phyloP scores from a whole-genome alignment of 2,797 vertebrate species.

The Myripristis jacobus region DNA sequence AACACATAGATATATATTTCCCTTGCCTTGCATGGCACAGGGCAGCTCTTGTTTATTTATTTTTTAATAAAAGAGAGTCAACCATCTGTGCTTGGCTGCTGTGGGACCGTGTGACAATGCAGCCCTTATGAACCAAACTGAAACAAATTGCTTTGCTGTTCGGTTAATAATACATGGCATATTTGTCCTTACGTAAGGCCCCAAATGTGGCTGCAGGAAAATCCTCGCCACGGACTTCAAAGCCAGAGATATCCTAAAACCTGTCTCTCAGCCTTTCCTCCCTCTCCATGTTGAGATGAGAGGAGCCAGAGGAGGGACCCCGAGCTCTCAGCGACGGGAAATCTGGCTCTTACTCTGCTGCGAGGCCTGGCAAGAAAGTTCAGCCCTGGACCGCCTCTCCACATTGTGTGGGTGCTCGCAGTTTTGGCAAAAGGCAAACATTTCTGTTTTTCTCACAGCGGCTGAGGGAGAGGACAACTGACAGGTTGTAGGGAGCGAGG shows the following conservation, averaged over 20 bases:
- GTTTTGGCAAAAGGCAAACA: slow-evolving; percentile 38
- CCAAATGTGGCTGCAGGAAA: slow-evolving; percentile 32
- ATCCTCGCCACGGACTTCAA: slow-evolving; percentile 42
- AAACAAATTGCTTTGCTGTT: slow-evolving; percentile 63
- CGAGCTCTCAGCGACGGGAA: background rate
- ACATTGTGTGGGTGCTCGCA: slow-evolving; percentile 15
- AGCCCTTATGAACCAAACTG: slow-evolving; percentile 54
- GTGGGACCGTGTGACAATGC: slow-evolving; percentile 30
- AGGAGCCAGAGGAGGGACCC: slow-evolving; percentile 27
- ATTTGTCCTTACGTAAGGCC: slow-evolving; percentile 55
- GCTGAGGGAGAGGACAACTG: slow-evolving; percentile 27
- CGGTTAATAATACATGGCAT: slow-evolving; percentile 57
- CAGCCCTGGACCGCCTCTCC: background rate
- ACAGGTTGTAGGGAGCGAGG: slow-evolving; percentile 9
- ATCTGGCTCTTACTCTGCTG: slow-evolving; percentile 4
- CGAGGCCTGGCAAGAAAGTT: slow-evolving; percentile 24
- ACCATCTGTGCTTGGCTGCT: slow-evolving; percentile 46
- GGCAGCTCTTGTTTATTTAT: slow-evolving; percentile 1
- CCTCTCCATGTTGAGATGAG: slow-evolving; percentile 12
- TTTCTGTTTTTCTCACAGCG: slow-evolving; percentile 41
- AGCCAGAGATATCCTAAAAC: slow-evolving; percentile 31
- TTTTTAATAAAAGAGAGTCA: slow-evolving; percentile 28
- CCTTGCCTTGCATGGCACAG: slow-evolving; percentile 11
- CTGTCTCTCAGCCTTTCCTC: slow-evolving; percentile 35
- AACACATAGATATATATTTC: slow-evolving; percentile 18